Percentiles rank a stretch among this genome's conserved stretches.
phyloP scores from a whole-genome alignment of 2,888 invertebrate genomes.

The Drosophila conformis region DNA sequence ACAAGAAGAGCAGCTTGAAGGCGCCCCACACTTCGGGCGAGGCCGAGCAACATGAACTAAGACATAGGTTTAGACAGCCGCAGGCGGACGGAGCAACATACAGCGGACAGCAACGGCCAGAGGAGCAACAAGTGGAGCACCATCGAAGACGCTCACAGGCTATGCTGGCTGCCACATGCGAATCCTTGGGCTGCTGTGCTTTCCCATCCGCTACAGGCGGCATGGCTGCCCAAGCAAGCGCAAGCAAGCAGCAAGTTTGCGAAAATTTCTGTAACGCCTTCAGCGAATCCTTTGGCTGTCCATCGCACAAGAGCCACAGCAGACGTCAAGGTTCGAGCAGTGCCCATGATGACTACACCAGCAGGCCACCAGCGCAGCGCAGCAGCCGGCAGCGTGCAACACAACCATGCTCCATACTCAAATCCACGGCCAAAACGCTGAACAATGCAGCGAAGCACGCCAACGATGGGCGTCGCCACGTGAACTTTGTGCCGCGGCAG shows the following conservation, averaged over 20 bases:
- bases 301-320: neutral
- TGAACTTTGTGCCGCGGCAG: conserved; percentile 26
- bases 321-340: neutral
- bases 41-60: neutral
- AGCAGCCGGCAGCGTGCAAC: neutral
- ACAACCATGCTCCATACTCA: conserved; percentile 29
- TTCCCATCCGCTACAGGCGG: neutral
- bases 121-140: neutral
- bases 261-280: neutral
- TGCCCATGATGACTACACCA: neutral
- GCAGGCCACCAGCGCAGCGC: neutral
- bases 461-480: conserved; percentile 19
- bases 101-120: neutral
- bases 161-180: neutral
- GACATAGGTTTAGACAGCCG: neutral
- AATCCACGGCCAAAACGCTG: conserved; percentile 17
- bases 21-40: neutral
- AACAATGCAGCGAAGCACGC: neutral
- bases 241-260: neutral
- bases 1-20: neutral
- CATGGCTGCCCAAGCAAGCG: neutral
- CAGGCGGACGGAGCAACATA: neutral
- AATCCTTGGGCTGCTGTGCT: neutral
- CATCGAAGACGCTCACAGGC: neutral
- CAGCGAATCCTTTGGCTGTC: conserved; percentile 26